Percentiles rank a stretch among this genome's conserved stretches.
These are phyloP conservation scores for Celastrina argiolus DNA, from an alignment of 2,888 invertebrate genomes.

Conservation along the genomic window DNA sequence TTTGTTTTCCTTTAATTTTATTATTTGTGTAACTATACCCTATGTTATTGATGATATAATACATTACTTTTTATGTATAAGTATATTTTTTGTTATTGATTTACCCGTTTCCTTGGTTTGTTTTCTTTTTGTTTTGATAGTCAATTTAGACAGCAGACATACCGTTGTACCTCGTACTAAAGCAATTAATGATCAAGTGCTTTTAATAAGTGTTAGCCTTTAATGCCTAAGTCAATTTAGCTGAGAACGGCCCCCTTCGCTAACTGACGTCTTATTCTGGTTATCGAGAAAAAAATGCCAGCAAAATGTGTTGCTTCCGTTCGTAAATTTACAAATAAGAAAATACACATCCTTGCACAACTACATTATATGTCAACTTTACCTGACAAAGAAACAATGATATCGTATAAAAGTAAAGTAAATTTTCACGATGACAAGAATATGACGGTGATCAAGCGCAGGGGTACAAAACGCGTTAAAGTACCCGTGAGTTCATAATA, in stretches of 20 bases:
- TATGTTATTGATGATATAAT: slow-evolving; percentile 78
- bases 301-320: neutral
- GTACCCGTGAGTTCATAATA: neutral
- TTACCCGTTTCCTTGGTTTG: slow-evolving; percentile 46
- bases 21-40: slow-evolving; percentile 76
- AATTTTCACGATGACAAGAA: neutral
- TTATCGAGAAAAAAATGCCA: neutral
- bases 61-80: slow-evolving; percentile 77
- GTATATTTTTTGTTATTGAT: slow-evolving; percentile 63
- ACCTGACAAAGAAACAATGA: too few species aligned
- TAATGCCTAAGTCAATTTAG: slow-evolving; percentile 42
- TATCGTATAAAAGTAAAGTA: neutral
- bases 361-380: neutral
- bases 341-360: too few species aligned
- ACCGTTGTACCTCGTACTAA: slow-evolving; percentile 31
- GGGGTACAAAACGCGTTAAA: neutral
- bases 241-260: slow-evolving; percentile 21
- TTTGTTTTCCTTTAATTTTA: slow-evolving; percentile 76
- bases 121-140: slow-evolving; percentile 30
- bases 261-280: neutral
- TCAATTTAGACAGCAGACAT: slow-evolving; percentile 31
- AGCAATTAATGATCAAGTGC: slow-evolving; percentile 32
- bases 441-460: neutral
- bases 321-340: too few species aligned
- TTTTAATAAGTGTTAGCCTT: slow-evolving; percentile 43